A percentile compares a stretch with the other conserved stretches of the same genome.
Evolutionary conservation across 2,113 vertebrate species (phyloP).

Genomic region (Sapayoa aenigma): DNA sequence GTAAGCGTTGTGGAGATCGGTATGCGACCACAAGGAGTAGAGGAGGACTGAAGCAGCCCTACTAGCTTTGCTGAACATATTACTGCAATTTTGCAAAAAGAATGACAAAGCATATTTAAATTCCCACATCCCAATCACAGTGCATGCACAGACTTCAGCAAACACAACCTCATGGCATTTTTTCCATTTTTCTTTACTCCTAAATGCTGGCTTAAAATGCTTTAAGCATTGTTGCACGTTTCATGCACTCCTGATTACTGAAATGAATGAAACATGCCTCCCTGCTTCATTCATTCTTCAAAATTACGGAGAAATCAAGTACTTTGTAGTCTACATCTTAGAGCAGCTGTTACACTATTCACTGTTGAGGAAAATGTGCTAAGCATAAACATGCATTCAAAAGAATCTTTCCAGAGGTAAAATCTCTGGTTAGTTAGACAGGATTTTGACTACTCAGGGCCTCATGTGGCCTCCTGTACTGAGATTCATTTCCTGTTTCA

Average conservation of each 20-base stretch:
- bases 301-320: not conserved
- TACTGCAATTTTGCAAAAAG: constrained; percentile 55
- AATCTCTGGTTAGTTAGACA: not conserved
- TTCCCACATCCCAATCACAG: not conserved
- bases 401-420: not conserved
- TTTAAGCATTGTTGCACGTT: not conserved
- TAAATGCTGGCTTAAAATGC: not conserved
- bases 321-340: not conserved
- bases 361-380: not conserved
- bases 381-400: not conserved
- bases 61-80: constrained; percentile 71
- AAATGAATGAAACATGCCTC: not conserved
- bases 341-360: not conserved
- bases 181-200: not conserved
- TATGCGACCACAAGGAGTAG: constrained; percentile 84
- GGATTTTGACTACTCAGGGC: not conserved
- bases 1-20: constrained; percentile 78
- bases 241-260: not conserved
- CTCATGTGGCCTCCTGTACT: not conserved
- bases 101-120: not conserved
- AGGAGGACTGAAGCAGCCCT: constrained; percentile 84
- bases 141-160: not conserved
- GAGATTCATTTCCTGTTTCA: not conserved
- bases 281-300: not conserved
- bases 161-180: not conserved